Percentiles rank a stretch among this genome's conserved stretches.
Evolutionary conservation across 2,113 vertebrate species (phyloP).

Genomic region (Myrmecophaga tridactyla): DNA sequence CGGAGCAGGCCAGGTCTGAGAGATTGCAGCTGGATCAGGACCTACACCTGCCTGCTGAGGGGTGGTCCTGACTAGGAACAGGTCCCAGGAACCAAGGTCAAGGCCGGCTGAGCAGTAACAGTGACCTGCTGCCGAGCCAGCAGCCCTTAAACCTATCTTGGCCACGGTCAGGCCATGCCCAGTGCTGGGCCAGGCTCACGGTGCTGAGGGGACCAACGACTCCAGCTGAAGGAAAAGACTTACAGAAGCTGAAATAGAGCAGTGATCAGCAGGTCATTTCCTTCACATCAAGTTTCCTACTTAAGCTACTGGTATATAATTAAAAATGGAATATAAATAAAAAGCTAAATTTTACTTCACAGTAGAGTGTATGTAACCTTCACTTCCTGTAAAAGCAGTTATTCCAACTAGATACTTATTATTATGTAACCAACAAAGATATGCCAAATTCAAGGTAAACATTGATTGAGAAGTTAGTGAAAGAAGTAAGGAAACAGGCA

Average conservation of each 20-base stretch:
- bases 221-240: not conserved
- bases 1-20: not conserved
- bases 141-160: not conserved
- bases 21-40: rapidly evolving
- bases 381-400: not conserved
- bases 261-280: not conserved
- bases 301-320: not conserved
- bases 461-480: not conserved
- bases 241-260: not conserved
- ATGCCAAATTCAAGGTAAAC: not conserved
- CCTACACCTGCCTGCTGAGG: not conserved
- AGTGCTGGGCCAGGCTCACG: not conserved
- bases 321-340: not conserved
- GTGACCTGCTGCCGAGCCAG: not conserved
- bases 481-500: constrained; percentile 6
- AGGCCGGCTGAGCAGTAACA: not conserved
- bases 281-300: not conserved
- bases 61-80: not conserved
- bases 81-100: not conserved
- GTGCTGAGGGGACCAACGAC: not conserved
- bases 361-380: not conserved
- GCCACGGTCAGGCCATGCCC: not conserved
- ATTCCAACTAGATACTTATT: not conserved
- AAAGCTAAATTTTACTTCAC: not conserved
- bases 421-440: not conserved